These are phyloP conservation scores for Acanthopagrus latus DNA, from an alignment of 2,797 vertebrate species.

Conservation along the genomic window DNA sequence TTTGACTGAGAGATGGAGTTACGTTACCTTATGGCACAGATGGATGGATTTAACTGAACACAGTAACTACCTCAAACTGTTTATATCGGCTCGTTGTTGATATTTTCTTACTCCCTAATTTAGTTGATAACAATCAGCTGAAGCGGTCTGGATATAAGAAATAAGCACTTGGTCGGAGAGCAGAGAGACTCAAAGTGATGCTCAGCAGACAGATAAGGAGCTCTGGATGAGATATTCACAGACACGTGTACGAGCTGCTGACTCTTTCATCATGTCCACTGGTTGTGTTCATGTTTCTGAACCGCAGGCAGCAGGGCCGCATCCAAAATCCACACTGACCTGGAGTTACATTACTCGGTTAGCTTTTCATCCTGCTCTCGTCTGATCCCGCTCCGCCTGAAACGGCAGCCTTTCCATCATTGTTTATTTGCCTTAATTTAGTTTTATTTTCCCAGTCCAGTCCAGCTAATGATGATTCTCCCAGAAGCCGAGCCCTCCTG, in stretches of 20 bases:
- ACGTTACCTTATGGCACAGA: no score
- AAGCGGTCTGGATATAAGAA: not conserved
- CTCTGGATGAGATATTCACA: constrained; percentile 37
- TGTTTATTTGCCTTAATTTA: constrained; percentile 77
- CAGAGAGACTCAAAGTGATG: constrained; percentile 24
- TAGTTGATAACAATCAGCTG: constrained; percentile 17
- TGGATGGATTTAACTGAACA: no score
- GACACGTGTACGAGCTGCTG: constrained; percentile 25
- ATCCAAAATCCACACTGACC: constrained; percentile 57
- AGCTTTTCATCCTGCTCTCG: constrained; percentile 32
- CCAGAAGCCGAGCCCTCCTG: constrained; percentile 54
- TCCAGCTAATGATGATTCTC: constrained; percentile 66
- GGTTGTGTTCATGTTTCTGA: constrained; percentile 16
- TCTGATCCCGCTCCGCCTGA: constrained; percentile 39
- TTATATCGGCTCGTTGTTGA: not conserved
- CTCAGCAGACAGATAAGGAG: constrained; percentile 36
- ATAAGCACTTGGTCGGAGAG: not conserved
- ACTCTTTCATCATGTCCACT: constrained; percentile 29
- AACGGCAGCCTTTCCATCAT: constrained; percentile 64
- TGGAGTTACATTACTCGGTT: constrained; percentile 50
- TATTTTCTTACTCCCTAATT: constrained; percentile 6
- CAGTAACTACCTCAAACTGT: not conserved
- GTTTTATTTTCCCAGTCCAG: constrained; percentile 73
- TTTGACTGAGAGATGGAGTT: not conserved
- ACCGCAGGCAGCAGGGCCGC: constrained; percentile 11